Conservation (phyloP, 2,797 vertebrate species). For the Silurus lanzhouensis region DNA sequence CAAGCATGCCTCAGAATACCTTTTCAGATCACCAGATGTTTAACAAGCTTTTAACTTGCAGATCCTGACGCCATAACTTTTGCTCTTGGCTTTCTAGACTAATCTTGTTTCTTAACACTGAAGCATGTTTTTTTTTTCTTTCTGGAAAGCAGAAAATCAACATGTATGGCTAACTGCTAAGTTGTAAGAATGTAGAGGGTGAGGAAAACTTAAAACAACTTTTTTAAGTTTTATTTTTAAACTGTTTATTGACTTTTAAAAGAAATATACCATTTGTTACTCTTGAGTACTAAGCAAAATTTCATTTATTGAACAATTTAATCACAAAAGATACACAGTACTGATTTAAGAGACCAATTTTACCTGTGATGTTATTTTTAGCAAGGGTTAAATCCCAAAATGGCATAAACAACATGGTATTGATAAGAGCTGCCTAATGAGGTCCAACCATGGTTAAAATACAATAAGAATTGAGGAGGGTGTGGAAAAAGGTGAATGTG, state of each 20-base stretch:
- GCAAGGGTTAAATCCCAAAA: background rate
- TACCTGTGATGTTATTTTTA: background rate
- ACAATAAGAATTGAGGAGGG: constrained; percentile 40
- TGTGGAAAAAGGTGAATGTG: constrained; percentile 31
- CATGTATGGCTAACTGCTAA: background rate
- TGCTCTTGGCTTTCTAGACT: background rate
- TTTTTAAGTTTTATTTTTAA: background rate
- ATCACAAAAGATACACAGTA: background rate
- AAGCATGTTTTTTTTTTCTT: constrained; percentile 28
- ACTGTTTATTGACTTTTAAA: background rate
- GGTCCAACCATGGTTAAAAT: constrained; percentile 46
- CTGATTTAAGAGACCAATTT: background rate
- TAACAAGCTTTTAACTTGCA: background rate
- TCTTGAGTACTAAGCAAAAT: background rate
- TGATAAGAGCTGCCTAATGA: constrained; percentile 56
- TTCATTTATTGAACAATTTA: background rate
- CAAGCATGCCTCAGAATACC: background rate
- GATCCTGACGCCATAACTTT: background rate
- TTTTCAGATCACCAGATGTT: background rate
- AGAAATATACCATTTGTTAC: background rate
- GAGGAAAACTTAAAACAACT: background rate
- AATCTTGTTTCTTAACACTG: background rate
- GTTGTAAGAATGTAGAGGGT: background rate
- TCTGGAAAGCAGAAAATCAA: constrained; percentile 19
- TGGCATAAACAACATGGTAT: constrained; percentile 27